phyloP scores from a whole-genome alignment of 53 echinoderm and acorn worm species.

The Arbacia lixula region DNA sequence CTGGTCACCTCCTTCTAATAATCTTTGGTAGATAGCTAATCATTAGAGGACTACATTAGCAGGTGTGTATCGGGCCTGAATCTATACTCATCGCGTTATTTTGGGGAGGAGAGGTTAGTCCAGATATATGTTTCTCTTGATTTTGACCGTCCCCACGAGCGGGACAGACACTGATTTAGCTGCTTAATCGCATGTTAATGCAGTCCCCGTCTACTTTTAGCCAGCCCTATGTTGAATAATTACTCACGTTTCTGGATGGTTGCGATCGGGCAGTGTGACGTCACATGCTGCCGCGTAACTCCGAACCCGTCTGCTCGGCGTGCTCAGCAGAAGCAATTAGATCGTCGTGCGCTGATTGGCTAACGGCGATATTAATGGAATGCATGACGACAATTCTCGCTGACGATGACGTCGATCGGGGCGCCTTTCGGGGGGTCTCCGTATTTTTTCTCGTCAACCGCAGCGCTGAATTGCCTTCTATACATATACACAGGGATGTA shows the following conservation, averaged over 20 bases:
- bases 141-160: slow-evolving; percentile 1
- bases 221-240: slow-evolving; percentile 53
- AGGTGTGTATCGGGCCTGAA: too few relatives aligned
- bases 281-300: slow-evolving; percentile 45
- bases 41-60: too few relatives aligned
- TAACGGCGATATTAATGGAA: slow-evolving; percentile 63
- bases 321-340: slow-evolving; percentile 61
- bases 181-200: slow-evolving; percentile 54
- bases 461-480: slow-evolving; percentile 57
- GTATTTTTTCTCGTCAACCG: slow-evolving; percentile 53
- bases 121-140: slow-evolving; percentile 5
- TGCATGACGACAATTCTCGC: slow-evolving; percentile 65
- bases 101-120: slow-evolving; percentile 1
- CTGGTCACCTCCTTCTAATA: too few relatives aligned
- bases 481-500: slow-evolving; percentile 58
- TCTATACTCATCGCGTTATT: slow-evolving; percentile 6
- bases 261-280: slow-evolving; percentile 53
- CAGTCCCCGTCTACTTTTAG: slow-evolving; percentile 42
- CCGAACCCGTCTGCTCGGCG: slow-evolving; percentile 47
- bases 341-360: slow-evolving; percentile 57
- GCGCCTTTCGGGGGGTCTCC: slow-evolving; percentile 58
- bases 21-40: too few relatives aligned
- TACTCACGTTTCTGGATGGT: slow-evolving; percentile 51
- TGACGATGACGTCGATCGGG: slow-evolving; percentile 60
- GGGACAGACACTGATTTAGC: slow-evolving; percentile 33